Percentiles rank a stretch among this genome's conserved stretches.
phyloP scores from a whole-genome alignment of 1,140 invertebrate genomes.

The Drosophila ogumai region DNA sequence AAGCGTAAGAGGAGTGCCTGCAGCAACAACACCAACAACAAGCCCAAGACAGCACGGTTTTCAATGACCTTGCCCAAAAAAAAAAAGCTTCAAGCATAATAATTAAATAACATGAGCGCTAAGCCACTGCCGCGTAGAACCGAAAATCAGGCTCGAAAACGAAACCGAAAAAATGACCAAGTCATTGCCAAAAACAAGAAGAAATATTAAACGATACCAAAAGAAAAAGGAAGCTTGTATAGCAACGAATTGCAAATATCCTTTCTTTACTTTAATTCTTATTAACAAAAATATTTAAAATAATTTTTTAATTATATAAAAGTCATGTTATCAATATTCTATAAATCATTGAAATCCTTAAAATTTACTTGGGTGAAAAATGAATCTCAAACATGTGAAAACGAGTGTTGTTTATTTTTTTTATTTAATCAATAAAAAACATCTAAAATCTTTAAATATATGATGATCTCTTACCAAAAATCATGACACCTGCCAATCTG shows the following conservation, averaged over 20 bases:
- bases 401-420: no score
- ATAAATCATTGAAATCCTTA: no score
- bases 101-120: conserved; percentile 76
- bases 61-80: conserved; percentile 77
- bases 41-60: conserved; percentile 46
- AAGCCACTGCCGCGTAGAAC: conserved; percentile 70
- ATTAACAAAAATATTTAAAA: no score
- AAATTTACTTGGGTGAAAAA: no score
- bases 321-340: no score
- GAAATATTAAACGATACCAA: not conserved
- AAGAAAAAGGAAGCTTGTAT: not conserved
- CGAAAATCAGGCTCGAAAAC: conserved; percentile 67
- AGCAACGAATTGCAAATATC: not conserved
- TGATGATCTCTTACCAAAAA: not conserved
- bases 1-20: conserved; percentile 60
- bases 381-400: no score
- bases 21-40: conserved; percentile 30
- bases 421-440: no score
- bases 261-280: not conserved
- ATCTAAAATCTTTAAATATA: not conserved
- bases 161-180: conserved; percentile 52
- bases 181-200: conserved; percentile 41
- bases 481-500: not conserved
- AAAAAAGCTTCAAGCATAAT: conserved; percentile 79
- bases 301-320: no score